Conservation (phyloP, 2,113 vertebrate species). For the Lanius collurio region DNA sequence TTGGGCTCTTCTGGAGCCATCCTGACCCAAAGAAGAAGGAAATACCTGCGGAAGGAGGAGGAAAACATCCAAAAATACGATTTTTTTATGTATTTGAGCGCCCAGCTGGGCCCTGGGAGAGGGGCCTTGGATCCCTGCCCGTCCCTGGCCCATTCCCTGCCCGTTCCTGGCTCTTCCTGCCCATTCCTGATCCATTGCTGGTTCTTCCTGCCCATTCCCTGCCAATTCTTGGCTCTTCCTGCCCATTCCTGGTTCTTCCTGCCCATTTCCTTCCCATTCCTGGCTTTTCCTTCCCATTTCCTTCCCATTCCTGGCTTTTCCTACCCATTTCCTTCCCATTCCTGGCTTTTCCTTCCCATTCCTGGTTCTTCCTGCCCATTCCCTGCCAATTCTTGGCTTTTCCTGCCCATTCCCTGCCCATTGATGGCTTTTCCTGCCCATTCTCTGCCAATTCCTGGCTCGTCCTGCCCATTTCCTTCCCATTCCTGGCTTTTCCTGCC, state of each 20-base stretch:
- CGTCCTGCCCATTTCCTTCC: too few species aligned
- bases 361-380: not conserved
- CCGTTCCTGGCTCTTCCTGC: not conserved
- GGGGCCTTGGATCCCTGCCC: not conserved
- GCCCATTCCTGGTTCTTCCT: not conserved
- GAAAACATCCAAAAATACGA: not conserved
- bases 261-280: not conserved
- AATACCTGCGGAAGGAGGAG: not conserved
- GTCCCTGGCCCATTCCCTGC: rapidly evolving
- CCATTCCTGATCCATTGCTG: not conserved
- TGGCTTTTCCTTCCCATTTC: too few species aligned
- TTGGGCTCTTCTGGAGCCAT: not conserved
- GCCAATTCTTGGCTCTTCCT: not conserved
- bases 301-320: not conserved
- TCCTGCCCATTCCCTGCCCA: too few species aligned
- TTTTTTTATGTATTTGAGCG: rapidly evolving
- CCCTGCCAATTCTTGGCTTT: too few species aligned
- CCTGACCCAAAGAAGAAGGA: rapidly evolving
- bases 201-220: not conserved
- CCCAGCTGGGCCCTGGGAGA: not conserved
- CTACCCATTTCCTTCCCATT: not conserved
- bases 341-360: not conserved
- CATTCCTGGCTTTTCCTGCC: too few species aligned
- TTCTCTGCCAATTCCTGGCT: not conserved
- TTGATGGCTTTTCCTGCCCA: rapidly evolving